Conservation (phyloP, 2,888 invertebrate species). For the Troilus luridus region DNA sequence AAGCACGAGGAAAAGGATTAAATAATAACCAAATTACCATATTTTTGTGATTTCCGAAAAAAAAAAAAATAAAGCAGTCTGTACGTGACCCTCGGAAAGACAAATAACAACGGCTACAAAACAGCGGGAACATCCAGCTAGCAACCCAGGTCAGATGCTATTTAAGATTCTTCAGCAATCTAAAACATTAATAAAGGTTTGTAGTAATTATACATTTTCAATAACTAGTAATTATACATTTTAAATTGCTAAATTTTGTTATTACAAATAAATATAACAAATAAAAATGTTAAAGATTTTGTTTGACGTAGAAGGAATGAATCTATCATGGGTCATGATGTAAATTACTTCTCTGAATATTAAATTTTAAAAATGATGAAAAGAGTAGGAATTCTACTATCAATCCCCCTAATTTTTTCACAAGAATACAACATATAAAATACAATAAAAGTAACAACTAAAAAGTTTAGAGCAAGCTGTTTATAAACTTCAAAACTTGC, state of each 20-base stretch:
- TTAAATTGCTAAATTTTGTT: neutral
- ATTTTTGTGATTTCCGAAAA: neutral
- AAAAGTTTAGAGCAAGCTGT: too few relatives aligned
- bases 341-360: too few relatives aligned
- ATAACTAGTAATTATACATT: conserved; percentile 17
- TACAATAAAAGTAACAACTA: too few relatives aligned
- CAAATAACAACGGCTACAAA: conserved; percentile 34
- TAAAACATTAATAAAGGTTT: neutral
- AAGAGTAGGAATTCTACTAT: neutral
- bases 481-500: too few relatives aligned
- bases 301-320: too few relatives aligned
- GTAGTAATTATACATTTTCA: conserved; percentile 19
- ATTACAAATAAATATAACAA: too few relatives aligned
- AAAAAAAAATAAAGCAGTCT: conserved; percentile 39
- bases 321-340: too few relatives aligned
- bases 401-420: neutral
- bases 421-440: too few relatives aligned
- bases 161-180: neutral
- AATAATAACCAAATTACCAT: neutral
- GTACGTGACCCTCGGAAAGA: conserved; percentile 22
- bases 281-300: too few relatives aligned
- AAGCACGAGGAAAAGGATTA: neutral
- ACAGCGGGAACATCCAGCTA: conserved; percentile 30
- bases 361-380: neutral
- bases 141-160: neutral